Base-by-base conservation (phyloP, 2,888 invertebrate genomes). In the Calephelis perditalis region DNA sequence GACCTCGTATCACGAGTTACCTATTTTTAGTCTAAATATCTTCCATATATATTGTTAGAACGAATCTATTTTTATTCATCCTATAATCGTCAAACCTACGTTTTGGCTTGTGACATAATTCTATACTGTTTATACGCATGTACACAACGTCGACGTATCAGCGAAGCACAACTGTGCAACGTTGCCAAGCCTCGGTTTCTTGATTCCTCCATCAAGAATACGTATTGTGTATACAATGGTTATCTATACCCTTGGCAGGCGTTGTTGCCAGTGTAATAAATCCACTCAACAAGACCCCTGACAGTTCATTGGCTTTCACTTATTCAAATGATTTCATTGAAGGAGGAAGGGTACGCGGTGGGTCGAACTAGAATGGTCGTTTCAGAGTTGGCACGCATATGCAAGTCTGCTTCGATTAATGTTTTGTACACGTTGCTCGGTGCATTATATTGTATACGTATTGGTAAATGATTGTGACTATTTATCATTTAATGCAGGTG, bases 241-340 rank as follows among this genome's bases (percentile, higher is more conserved):
- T 74, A 71, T 71, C 72, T 72, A 73, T 73, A 72, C 74, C 81
- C 79, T 83, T 81, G 83, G 79, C 83, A 82, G 73, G 68, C 75
- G 71, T 69, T 69, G 70, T 66, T 78, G 78, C 79, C 76, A 77
- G 76, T 77, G 60, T 58, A 56, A 70, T 64, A 61, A 71, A 66
- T 46, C 81, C 78, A 81, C 65, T 60, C 70, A 73, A 58, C 58
- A 57, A 70, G 82, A 79, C 68, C 79, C 65, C 70, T 67, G 68
- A 70, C 69, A 74, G 77, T 79, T 78, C 75, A 77, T 78, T 77
- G 77, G 75, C 78, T 76, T 72, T 65, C 73, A 66, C 70, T 66
- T 58, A 61, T 61, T 46, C 60, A 55, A 65, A 64, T 70, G 67
- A 63, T 68, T 68, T 59, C 65, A 66, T 66, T 68, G 63, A 67